Evolutionary conservation across 2,888 invertebrate genomes (phyloP).

Genomic region (Spodoptera exigua): DNA sequence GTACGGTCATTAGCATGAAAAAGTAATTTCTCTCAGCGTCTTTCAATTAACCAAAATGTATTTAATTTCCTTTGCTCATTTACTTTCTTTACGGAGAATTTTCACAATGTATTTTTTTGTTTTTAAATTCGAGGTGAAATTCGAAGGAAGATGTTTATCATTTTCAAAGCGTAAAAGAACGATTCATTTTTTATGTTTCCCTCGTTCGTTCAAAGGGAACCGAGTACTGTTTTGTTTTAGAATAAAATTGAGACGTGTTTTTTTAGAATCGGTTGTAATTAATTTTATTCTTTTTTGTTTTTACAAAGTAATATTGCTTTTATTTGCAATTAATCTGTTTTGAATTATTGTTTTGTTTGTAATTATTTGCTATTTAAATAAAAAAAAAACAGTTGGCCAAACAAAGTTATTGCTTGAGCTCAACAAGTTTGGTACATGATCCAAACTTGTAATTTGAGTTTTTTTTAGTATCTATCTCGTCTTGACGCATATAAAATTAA

Average conservation of each 20-base stretch:
- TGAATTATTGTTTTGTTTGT: too few relatives aligned
- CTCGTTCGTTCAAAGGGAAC: slow-evolving; percentile 25
- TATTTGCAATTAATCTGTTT: too few relatives aligned
- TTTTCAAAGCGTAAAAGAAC: slow-evolving; percentile 25
- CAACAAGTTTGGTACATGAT: too few relatives aligned
- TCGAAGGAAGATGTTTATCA: slow-evolving; percentile 46
- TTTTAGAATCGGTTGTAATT: not conserved
- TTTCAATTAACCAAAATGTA: slow-evolving; percentile 45
- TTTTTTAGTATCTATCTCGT: too few relatives aligned
- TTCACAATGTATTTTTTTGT: slow-evolving; percentile 34
- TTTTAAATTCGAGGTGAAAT: slow-evolving; percentile 35
- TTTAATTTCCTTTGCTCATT: slow-evolving; percentile 55
- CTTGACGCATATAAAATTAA: too few relatives aligned
- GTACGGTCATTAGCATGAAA: slow-evolving; percentile 21
- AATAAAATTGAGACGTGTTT: slow-evolving; percentile 1
- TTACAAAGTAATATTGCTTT: too few relatives aligned
- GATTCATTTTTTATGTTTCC: slow-evolving; percentile 42
- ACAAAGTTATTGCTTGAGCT: too few relatives aligned
- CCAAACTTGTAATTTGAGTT: too few relatives aligned
- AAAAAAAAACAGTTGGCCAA: too few relatives aligned
- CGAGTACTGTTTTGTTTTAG: slow-evolving; percentile 25
- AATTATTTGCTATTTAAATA: too few relatives aligned
- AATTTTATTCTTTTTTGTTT: too few relatives aligned
- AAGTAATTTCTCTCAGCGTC: slow-evolving; percentile 38
- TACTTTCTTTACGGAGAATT: slow-evolving; percentile 35